phyloP scores from a whole-genome alignment of 1,140 invertebrate genomes.

The Gryllus bimaculatus region DNA sequence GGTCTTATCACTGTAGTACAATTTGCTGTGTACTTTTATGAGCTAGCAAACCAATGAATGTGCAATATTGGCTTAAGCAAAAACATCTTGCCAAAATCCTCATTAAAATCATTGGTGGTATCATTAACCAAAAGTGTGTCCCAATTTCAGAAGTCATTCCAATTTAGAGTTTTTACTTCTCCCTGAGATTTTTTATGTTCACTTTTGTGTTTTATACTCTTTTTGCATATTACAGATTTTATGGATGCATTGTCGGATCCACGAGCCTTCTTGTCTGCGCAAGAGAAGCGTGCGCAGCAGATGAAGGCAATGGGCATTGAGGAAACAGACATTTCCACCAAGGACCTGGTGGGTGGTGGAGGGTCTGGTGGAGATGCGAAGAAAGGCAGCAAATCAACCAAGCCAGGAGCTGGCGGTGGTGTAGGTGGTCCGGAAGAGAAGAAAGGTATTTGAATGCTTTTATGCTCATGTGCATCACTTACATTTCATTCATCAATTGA shows the following conservation, averaged over 20 bases:
- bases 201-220: neutral
- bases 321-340: slow-evolving; percentile 54
- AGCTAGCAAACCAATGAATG: no score
- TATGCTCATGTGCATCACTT: no score
- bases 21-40: no score
- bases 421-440: slow-evolving; percentile 41
- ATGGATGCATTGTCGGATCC: slow-evolving; percentile 97
- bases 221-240: slow-evolving; percentile 57
- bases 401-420: neutral
- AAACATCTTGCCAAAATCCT: no score
- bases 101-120: neutral
- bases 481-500: no score
- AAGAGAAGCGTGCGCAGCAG: slow-evolving; percentile 78
- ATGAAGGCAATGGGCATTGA: slow-evolving; percentile 93
- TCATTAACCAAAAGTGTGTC: no score
- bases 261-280: slow-evolving; percentile 81
- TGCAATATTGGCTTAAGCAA: no score
- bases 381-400: slow-evolving; percentile 22
- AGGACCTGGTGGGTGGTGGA: slow-evolving; percentile 34
- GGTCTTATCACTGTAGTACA: no score
- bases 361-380: slow-evolving; percentile 31
- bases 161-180: no score
- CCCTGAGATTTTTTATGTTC: no score
- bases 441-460: slow-evolving; percentile 32
- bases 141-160: no score